Evolutionary conservation across 2,113 vertebrate genomes (phyloP).

Genomic region (Deroptyus accipitrinus): DNA sequence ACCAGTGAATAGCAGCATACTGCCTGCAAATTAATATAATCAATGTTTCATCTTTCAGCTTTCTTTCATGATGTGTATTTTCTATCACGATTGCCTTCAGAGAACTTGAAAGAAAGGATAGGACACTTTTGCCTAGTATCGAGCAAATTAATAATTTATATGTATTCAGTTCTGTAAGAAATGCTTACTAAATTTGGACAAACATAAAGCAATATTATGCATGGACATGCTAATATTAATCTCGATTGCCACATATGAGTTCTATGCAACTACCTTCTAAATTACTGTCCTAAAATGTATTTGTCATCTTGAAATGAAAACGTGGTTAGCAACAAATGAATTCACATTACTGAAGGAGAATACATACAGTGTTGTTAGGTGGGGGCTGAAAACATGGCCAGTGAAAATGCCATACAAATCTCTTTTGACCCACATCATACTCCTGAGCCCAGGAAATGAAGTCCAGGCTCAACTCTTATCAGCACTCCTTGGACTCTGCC

Average conservation of each 20-base stretch:
- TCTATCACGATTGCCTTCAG: neutral
- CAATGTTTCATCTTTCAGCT: neutral
- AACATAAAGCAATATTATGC: neutral
- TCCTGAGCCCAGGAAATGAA: neutral
- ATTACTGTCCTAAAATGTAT: neutral
- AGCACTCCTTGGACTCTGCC: neutral
- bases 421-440: neutral
- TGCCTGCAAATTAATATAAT: neutral
- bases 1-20: neutral
- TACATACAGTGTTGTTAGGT: neutral
- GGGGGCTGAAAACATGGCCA: neutral
- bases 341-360: neutral
- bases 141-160: neutral
- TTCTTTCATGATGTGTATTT: neutral
- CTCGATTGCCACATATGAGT: neutral
- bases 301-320: neutral
- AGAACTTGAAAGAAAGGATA: neutral
- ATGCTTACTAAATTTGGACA: neutral
- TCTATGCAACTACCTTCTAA: neutral
- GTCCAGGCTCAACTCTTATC: neutral
- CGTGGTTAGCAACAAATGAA: neutral
- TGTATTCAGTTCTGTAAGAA: neutral
- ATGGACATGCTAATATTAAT: neutral
- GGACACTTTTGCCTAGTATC: neutral
- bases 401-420: neutral